These are phyloP conservation scores for Rhea pennata DNA, from an alignment of 2,113 vertebrate species.

Conservation along the genomic window DNA sequence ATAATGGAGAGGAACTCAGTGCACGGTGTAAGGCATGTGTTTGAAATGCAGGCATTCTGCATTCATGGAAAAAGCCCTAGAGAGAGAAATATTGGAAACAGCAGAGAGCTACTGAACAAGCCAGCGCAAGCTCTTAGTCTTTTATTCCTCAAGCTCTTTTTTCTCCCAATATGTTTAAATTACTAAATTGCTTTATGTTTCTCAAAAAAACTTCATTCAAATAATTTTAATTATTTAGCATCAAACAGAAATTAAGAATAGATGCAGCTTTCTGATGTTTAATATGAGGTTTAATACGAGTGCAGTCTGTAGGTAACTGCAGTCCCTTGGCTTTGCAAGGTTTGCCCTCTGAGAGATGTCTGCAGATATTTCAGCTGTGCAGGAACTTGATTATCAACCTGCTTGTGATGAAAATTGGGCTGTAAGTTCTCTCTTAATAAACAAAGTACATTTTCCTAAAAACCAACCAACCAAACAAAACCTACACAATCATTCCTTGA, in stretches of 20 bases:
- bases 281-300: neutral
- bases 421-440: neutral
- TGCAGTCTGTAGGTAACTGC: neutral
- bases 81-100: slow-evolving; percentile 1
- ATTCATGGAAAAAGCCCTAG: neutral
- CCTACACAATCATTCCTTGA: neutral
- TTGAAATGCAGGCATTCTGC: neutral
- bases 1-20: neutral
- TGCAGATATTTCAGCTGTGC: neutral
- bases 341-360: neutral
- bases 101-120: neutral
- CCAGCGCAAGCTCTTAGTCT: neutral
- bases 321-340: neutral
- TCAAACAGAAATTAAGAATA: neutral
- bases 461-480: neutral
- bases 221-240: neutral
- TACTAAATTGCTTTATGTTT: neutral
- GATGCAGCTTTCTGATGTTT: neutral
- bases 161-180: neutral
- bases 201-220: neutral
- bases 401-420: neutral
- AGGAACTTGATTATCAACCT: neutral
- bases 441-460: neutral
- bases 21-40: rapidly evolving
- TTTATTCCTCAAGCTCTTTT: neutral